Percentiles rank a stretch among this genome's conserved stretches.
These are phyloP conservation scores for Acleris cristana DNA, from an alignment of 2,888 invertebrate genomes.

Conservation along the genomic window DNA sequence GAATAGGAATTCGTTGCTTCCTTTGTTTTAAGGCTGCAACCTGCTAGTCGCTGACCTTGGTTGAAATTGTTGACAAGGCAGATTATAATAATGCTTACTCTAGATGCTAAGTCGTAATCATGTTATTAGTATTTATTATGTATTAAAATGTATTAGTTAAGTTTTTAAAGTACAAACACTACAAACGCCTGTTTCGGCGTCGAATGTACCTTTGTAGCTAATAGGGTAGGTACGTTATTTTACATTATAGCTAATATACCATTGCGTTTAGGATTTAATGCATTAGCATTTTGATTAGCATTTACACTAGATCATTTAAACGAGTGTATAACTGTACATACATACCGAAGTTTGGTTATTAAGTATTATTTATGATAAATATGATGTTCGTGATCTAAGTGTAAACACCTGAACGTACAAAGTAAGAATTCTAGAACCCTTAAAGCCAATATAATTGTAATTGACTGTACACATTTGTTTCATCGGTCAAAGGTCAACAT, in stretches of 20 bases:
- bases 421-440: neutral
- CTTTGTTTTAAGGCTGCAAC: constrained; percentile 44
- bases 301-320: neutral
- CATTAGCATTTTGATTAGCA: too few relatives aligned
- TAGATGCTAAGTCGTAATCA: too few relatives aligned
- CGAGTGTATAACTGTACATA: constrained; percentile 4
- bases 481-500: too few relatives aligned
- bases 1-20: constrained; percentile 41
- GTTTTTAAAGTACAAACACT: neutral
- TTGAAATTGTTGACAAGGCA: constrained; percentile 14
- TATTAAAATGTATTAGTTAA: neutral
- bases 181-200: too few relatives aligned
- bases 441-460: too few relatives aligned
- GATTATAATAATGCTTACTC: constrained; percentile 2
- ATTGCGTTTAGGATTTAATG: too few relatives aligned
- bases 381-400: neutral
- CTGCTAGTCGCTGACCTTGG: constrained; percentile 46
- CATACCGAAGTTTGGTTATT: neutral
- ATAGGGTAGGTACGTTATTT: too few relatives aligned
- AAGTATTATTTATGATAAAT: constrained; percentile 5
- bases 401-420: constrained; percentile 7
- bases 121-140: neutral
- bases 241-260: too few relatives aligned
- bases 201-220: too few relatives aligned
- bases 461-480: too few relatives aligned